Base-by-base conservation (phyloP, 2,113 vertebrate genomes). In the Entelurus aequoreus region DNA sequence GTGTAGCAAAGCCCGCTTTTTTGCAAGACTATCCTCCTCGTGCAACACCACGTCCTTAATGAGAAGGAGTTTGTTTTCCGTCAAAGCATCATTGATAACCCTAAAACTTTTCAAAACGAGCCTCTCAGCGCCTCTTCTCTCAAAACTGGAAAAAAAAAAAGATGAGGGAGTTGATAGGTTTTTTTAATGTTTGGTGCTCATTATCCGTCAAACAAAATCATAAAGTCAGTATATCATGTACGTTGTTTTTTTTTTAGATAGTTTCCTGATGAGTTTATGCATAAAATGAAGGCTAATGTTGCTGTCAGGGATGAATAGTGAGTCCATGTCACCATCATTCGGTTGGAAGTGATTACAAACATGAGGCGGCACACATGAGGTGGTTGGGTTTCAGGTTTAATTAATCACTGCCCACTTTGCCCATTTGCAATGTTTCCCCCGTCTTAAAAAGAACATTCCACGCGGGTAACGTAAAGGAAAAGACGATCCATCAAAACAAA, bases 401-500 rank as follows among this genome's bases (percentile, higher is more conserved):
- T 63, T 65, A 6, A 63, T 54, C 38, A 46, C 35, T 38, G n/a
- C 15, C 8, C 40, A 48, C 0, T 51, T 56, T 62, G 42, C 46
- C 38, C 35, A 16, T n/a, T 42, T 56, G 3, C 15, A 21, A 13
- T 42, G 14, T 12, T 60, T 2, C n/a, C 5, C 40, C 4, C 46
- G 44, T 36, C 52, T 28, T 62, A 21, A 44, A 65, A 4, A 40
- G 28, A 28, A 42, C 4, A 8, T 38, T 4, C 55, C 14, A 54
- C 36, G 57, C 21, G n/a, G 57, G 44, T 48, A 44, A 47, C 4
- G 5, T 2, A 19, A 36, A 54, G 10, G 12, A 63, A 60, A 70
- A 72, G 15, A 37, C 19, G 60, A 50, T 66, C 70, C 40, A 71
- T 77, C 58, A 71, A 44, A 62, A 53, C 35, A 56, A 75, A 60